Base-by-base conservation (phyloP, 1,140 invertebrate genomes). In the Macrocentrus cingulum region DNA sequence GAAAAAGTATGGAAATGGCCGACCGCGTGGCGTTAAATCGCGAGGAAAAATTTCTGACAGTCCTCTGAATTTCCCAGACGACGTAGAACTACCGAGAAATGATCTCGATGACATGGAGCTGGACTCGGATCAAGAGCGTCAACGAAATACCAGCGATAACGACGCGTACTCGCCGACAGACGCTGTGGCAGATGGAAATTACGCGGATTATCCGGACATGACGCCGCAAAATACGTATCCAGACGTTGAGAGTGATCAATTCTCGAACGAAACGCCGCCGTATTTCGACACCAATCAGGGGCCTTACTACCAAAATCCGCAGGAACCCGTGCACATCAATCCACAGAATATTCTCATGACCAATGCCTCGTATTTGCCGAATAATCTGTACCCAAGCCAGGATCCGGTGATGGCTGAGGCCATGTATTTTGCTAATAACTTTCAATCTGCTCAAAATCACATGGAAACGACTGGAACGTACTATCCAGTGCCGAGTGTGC, bases 31-130 rank as follows among this genome's bases (percentile, higher is more conserved):
- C n/a, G n/a, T n/a, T n/a, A n/a, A n/a, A n/a, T n/a, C n/a, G n/a
- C n/a, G 59, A 52, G 1, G 51, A 57, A 37, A 44, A 55, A n/a
- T n/a, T n/a, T 51, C 19, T 72, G 1, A n/a, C n/a, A n/a, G n/a
- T n/a, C n/a, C n/a, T n/a, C n/a, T n/a, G 69, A 69, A 1, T 25
- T 68, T 1, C 49, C 78, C 1, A 66, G 75, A 9, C 71, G 66
- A 79, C 39, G 77, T 75, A 0, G 74, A 80, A 41, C 69, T 71
- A 7, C 72, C 63, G 51, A 60, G 39, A 4, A 54, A 11, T 20
- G 50, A 66, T 34, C 19, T 61, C 0, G 75, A 78, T 25, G 77
- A 79, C n/a, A 80, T 79, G 76, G 77, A 79, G 3, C 18, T 80
- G 2, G 78, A 80, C 20, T 75, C 75, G 0, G 76, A 80, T 20